Evolutionary conservation across 2,797 vertebrate species (phyloP), one percentile per base, ranked within the genome.

Genomic region (Fringilla coelebs): DNA sequence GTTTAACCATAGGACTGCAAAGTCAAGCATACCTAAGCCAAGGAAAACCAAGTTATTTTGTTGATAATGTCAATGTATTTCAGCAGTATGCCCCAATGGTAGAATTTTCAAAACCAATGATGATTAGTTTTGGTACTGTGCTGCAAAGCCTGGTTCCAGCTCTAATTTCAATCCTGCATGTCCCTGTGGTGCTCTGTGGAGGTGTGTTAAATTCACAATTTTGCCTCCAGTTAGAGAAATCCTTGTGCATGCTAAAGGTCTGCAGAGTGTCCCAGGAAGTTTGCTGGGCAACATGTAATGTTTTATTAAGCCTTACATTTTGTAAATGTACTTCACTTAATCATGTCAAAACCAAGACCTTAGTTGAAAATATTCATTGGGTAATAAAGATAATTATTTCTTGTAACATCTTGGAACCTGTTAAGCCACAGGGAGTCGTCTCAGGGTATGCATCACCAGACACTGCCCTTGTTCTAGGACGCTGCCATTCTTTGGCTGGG

Each of bases 301-400:
- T 38, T 46, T 81, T 66, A 61, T 65, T 46, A 68, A 58, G 22
- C 38, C 17, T 41, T 40, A 12, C 2, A 32, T 60, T 58, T 66
- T 55, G 46, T 41, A 63, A 51, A 78, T 77, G 13, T 55, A 20
- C 93, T 84, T 90, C 49, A 60, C 28, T 75, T 76, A 67, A 67
- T 34, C 36, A 18, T 45, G 28, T 60, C 36, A 65, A 63, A 89
- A 96, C 93, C 91, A 78, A 84, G 94, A 77, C 43, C 38, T 52
- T 88, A 20, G 19, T 65, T 57, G 77, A 88, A 96, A 93, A 46
- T 88, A 66, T 3, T 17, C 17, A 58, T 85, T 86, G 74, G n/a
- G 67, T 75, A 97, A 96, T 54, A 72, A 89, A 91, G 43, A 11
- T 81, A 81, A 90, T 73, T 41, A 34, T 29, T 92, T 84, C 28